Evolutionary conservation across 2,113 vertebrate species (phyloP), one percentile per base, ranked within the genome.

Genomic region (Heterotilapia buettikoferi): DNA sequence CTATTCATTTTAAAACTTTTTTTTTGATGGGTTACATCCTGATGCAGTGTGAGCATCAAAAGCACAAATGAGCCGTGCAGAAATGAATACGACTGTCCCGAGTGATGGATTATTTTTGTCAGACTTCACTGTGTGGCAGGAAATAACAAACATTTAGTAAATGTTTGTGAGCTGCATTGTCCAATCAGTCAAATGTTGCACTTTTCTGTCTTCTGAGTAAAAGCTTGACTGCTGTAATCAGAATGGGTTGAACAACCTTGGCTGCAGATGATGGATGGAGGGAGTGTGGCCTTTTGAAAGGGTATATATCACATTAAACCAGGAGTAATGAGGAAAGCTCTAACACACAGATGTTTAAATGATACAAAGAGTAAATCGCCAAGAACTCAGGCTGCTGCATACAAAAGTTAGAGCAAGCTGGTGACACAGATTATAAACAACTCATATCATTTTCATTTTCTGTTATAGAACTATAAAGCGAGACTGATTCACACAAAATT

Each of bases 271-370:
- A 96, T 96, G 92, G 92, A 97, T 97, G 94, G 91, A 84, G 90
- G 85, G 90, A 91, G 90, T 88, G 90, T 96, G 95, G 95, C 95
- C 95, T 94, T 96, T 95, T 96, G 96, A 97, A 95, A 96, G 96
- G 95, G 92, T 93, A 95, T 96, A 95, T 88, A 96, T 97, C 96
- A 96, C 93, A 94, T 96, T 96, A 96, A 96, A 96, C 82, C 93
- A 95, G 94, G 90, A 96, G 94, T 96, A 95, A 96, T 96, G 95
- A 96, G 94, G 95, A 88, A 88, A 86, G 90, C 92, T 94, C 45
- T 31, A 86, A 88, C 93, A 95, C 90, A 89, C 95, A 96, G 94
- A 95, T 96, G 95, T 96, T 94, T 96, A 94, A 96, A 91, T 94
- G 92, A 95, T 95, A 94, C 78, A 85, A 83, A 84, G 89, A 84